phyloP scores from a whole-genome alignment of 2,113 vertebrate genomes.

The Aspiorhynchus laticeps region DNA sequence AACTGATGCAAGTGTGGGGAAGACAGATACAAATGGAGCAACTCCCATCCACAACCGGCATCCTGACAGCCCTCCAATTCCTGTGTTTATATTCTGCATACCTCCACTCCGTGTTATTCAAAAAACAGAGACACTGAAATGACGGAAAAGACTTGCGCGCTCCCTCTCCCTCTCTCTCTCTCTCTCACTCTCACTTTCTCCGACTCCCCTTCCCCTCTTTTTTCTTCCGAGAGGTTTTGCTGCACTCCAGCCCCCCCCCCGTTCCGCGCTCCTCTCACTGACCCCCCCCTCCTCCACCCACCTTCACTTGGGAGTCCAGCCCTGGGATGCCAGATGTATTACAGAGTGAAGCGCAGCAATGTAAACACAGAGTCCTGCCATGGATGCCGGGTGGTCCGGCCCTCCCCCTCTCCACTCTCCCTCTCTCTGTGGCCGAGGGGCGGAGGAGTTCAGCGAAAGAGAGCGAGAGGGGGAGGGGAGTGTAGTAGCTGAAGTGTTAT shows the following conservation, averaged over 20 bases:
- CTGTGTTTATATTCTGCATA: conserved; percentile 80
- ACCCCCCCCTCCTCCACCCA: conserved; percentile 69
- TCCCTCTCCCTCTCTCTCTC: conserved; percentile 55
- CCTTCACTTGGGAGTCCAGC: conserved; percentile 88
- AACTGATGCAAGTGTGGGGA: conserved; percentile 45
- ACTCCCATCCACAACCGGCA: conserved; percentile 76
- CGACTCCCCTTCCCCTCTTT: conserved; percentile 28
- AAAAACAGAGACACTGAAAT: conserved; percentile 79
- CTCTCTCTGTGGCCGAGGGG: conserved; percentile 67
- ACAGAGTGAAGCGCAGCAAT: conserved; percentile 97
- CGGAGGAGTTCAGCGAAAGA: conserved; percentile 70
- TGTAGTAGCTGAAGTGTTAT: conserved; percentile 81
- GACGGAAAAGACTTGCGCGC: conserved; percentile 71
- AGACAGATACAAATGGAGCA: conserved; percentile 46
- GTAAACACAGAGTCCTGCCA: conserved; percentile 97
- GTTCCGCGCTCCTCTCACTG: conserved; percentile 54
- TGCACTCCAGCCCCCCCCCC: conserved; percentile 51
- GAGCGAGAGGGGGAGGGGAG: conserved; percentile 53
- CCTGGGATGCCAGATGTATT: conserved; percentile 99
- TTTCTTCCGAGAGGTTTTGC: conserved; percentile 52
- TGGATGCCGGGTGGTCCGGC: conserved; percentile 94
- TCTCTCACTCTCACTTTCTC: conserved; percentile 49
- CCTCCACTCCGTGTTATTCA: conserved; percentile 78
- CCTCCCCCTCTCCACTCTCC: conserved; percentile 65
- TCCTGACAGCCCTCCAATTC: conserved; percentile 73